Base-by-base conservation (phyloP, 2,797 vertebrate genomes). In the Poecile montanus region DNA sequence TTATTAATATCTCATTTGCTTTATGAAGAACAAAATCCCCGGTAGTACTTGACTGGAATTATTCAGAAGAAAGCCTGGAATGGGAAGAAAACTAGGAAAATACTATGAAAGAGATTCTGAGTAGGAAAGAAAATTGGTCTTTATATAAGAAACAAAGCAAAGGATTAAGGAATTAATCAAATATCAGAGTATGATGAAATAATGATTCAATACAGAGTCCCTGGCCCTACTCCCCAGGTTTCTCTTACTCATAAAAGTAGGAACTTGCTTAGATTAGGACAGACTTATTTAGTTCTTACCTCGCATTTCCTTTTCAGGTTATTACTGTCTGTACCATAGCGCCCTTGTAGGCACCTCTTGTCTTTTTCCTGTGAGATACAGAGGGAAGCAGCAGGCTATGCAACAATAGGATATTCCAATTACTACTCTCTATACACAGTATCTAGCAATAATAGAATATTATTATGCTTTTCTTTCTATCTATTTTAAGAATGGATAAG, bases 401-500 rank as follows among this genome's bases (percentile, higher is more conserved):
- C 63, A 79, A 91, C 68, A 91, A 85, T 20, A 83, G 54, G 36
- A 42, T 67, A 91, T 75, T 81, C 40, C 83, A 93, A 78, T 91
- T 81, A 75, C 58, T 86, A 90, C 44, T 84, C 32, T 68, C 50
- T 75, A 75, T 68, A 86, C 32, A 83, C 15, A 44, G 10, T 84
- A 67, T 61, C 77, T 65, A 53, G 23, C 60, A 85, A 86, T 72
- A 92, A 93, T 34, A 81, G 51, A 79, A 85, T 91, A 85, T 67
- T 82, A 45, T 76, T 85, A 83, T 83, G 38, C 20, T 85, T 47
- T 82, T 75, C 42, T 74, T 73, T 63, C 7, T 70, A 58, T 27
- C 47, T 92, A 48, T 94, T 95, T 91, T 85, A 88, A 62, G 48
- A 88, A 93, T 12, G 8, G 40, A 36, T 85, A 88, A 85, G 11